Base-by-base conservation (phyloP, 2,113 vertebrate species). In the Tenrec ecaudatus region DNA sequence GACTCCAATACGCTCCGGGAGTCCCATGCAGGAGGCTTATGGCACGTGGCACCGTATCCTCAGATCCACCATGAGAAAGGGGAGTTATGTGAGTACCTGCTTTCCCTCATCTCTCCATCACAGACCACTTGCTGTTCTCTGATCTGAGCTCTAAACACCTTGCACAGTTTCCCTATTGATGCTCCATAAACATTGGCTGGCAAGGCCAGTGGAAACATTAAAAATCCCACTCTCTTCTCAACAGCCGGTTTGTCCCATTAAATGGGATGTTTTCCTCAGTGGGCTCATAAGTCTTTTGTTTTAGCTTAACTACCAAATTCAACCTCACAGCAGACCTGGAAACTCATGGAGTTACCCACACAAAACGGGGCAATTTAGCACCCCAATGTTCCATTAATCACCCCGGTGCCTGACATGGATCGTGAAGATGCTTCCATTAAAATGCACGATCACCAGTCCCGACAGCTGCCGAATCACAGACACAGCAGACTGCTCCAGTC, bases 281-380 rank as follows among this genome's bases (percentile, higher is more conserved):
- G 58, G 77, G 80, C 86, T 93, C 40, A 15, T 33, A 53, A 81
- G 93, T 90, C 80, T 92, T 86, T 92, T 79, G 79, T 82, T 91
- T 82, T 73, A 68, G 43, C 80, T 91, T 62, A 82, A 71, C 3
- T 14, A 79, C 93, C 81, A 86, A 91, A 90, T 79, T 57, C 62
- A 91, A 84, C 88, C 60, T 19, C 43, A 25, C 12, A 0, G 76
- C 25, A 88, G 71, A 92, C 29, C 0, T 4, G 0, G 5, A 38
- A 91, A 33, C 14, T 94, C 73, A 82, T 4, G 73, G 92, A 77
- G 76, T 81, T 79, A 27, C 60, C 83, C 88, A 73, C 88, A 90
- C 91, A 95, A 89, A 89, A 84, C 40, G 57, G 36, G 79, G 83
- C 94, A 23, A 60, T 53, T 93, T 93, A 96, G 94, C 93, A 31